Conservation (phyloP, 2,888 invertebrate genomes). For the Dorcus parallelipipedus region DNA sequence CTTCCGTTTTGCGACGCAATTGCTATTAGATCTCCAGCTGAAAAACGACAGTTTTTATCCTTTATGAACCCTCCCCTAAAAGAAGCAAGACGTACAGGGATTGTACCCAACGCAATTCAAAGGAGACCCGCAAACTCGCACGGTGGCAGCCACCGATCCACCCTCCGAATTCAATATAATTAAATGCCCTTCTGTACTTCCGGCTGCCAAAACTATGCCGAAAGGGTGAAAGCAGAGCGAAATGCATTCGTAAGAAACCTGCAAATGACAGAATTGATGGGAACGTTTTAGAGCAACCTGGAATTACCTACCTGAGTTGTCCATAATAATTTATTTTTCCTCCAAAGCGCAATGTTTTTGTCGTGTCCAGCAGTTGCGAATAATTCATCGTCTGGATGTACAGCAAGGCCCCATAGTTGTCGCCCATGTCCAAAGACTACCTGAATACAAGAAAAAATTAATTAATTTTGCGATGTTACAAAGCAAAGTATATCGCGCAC, state of each 20-base stretch:
- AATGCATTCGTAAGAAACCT: constrained; percentile 84
- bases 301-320: constrained; percentile 72
- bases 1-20: constrained; percentile 90
- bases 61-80: no score
- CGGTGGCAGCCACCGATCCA: constrained; percentile 79
- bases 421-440: constrained; percentile 86
- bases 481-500: constrained; percentile 41
- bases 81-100: constrained; percentile 61
- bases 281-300: background rate
- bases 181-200: constrained; percentile 86
- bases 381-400: constrained; percentile 86
- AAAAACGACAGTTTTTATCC: constrained; percentile 19
- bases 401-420: constrained; percentile 82
- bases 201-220: constrained; percentile 82
- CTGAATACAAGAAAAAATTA: constrained; percentile 45
- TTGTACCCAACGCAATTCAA: constrained; percentile 84
- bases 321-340: constrained; percentile 84
- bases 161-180: constrained; percentile 83
- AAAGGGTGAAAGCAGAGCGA: constrained; percentile 85
- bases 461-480: background rate
- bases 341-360: constrained; percentile 87
- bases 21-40: constrained; percentile 84
- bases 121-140: constrained; percentile 83
- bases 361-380: constrained; percentile 92
- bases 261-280: constrained; percentile 19